Evolutionary conservation across 2,113 vertebrate genomes (phyloP).

Genomic region (Hyaena hyaena): DNA sequence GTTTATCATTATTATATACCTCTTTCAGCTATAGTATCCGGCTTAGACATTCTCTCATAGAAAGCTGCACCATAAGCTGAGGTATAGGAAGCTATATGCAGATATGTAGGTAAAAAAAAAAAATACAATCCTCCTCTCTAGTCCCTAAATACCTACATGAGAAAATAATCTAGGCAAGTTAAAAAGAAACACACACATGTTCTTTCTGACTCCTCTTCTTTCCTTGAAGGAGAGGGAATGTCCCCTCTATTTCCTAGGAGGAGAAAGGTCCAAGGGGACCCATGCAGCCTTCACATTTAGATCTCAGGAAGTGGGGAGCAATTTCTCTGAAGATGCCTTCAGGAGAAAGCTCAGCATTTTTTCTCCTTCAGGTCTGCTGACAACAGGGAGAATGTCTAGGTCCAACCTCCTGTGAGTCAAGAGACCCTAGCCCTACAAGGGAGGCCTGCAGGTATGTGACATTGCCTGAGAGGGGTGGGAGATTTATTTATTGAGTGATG

Average conservation of each 20-base stretch:
- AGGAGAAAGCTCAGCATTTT: neutral
- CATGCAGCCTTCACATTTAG: neutral
- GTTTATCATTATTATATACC: neutral
- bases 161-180: neutral
- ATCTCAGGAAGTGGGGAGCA: neutral
- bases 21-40: neutral
- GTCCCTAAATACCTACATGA: neutral
- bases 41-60: neutral
- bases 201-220: neutral
- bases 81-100: neutral
- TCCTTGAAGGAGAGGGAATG: neutral
- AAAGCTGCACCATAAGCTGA: neutral
- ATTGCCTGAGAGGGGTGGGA: neutral
- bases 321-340: neutral
- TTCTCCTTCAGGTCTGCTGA: neutral
- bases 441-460: neutral
- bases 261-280: neutral
- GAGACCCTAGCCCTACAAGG: neutral
- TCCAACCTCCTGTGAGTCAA: neutral
- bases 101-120: neutral
- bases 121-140: neutral
- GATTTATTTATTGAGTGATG: neutral
- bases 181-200: neutral
- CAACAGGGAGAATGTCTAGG: neutral
- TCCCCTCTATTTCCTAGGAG: neutral